A percentile compares a stretch with the other conserved stretches of the same genome.
These are phyloP conservation scores for Serilophus lunatus DNA, from an alignment of 2,113 vertebrate genomes.

Conservation along the genomic window DNA sequence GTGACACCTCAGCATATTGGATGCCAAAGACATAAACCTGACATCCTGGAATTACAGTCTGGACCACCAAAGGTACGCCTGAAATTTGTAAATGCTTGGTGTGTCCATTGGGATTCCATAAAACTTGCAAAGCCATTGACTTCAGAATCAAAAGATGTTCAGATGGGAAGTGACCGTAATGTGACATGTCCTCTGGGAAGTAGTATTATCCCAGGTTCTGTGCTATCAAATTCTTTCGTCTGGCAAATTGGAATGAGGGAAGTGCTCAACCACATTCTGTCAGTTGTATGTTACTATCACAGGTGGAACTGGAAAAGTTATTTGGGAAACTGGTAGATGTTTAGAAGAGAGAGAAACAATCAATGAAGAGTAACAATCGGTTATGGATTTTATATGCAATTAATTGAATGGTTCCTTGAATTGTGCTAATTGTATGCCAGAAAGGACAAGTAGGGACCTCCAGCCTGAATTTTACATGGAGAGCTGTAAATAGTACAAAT, in stretches of 20 bases:
- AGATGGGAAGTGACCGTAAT: not conserved
- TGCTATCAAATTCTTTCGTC: not conserved
- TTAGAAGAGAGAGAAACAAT: not conserved
- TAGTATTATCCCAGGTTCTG: not conserved
- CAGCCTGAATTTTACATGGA: not conserved
- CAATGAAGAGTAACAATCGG: not conserved
- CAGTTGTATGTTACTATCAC: not conserved
- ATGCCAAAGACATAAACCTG: not conserved
- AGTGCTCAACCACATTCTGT: not conserved
- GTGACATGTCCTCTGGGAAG: not conserved
- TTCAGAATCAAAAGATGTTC: not conserved
- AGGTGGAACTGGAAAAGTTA: not conserved
- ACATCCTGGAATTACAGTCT: not conserved
- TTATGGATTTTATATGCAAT: not conserved
- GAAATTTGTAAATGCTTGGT: not conserved
- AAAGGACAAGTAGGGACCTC: not conserved
- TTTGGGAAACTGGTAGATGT: not conserved
- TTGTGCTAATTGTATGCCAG: not conserved
- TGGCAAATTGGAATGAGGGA: not conserved
- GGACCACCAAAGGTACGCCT: not conserved
- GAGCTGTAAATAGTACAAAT: not conserved
- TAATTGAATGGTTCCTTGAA: not conserved
- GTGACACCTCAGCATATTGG: not conserved
- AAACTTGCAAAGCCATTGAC: not conserved
- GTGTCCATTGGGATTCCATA: not conserved